phyloP scores from a whole-genome alignment of 37 sponge, comb jelly and placozoan genomes.

The Crambe crambe region DNA sequence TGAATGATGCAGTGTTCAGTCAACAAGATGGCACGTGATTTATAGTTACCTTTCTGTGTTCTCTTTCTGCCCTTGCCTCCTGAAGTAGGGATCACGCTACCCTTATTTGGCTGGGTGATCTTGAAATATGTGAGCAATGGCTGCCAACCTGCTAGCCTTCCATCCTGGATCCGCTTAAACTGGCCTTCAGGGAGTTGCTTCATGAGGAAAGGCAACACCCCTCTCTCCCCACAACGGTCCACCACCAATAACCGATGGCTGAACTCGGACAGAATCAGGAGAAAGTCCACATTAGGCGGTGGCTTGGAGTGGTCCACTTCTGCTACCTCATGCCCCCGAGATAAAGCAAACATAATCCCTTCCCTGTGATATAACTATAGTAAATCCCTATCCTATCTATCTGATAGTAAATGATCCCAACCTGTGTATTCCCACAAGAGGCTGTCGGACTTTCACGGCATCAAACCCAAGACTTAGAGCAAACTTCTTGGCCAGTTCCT shows the following conservation, averaged over 20 bases:
- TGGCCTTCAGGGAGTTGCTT: constrained; percentile 10
- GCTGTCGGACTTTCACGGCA: constrained; percentile 58
- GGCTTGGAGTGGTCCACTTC: constrained; percentile 7
- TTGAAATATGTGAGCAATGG: neutral
- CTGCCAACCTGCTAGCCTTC: constrained; percentile 26
- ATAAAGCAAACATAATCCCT: constrained; percentile 70
- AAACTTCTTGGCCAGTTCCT: constrained; percentile 58
- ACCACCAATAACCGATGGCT: constrained; percentile 82
- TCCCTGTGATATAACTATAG: constrained; percentile 30
- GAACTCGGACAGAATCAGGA: constrained; percentile 84
- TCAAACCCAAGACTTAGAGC: constrained; percentile 77
- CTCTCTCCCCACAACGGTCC: constrained; percentile 81
- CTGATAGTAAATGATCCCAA: neutral
- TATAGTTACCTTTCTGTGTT: neutral
- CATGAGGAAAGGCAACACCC: constrained; percentile 51
- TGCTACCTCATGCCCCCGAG: neutral
- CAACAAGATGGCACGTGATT: too few relatives aligned
- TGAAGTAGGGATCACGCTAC: neutral
- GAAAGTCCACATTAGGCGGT: constrained; percentile 78
- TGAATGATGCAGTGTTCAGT: too few relatives aligned
- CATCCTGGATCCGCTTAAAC: neutral
- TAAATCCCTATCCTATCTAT: too few relatives aligned
- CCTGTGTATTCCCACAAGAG: constrained; percentile 84
- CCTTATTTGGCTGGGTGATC: constrained; percentile 8
- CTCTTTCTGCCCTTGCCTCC: constrained; percentile 6